Base-by-base conservation (phyloP, 2,888 invertebrate genomes). In the Scelioninae gen. 2 region DNA sequence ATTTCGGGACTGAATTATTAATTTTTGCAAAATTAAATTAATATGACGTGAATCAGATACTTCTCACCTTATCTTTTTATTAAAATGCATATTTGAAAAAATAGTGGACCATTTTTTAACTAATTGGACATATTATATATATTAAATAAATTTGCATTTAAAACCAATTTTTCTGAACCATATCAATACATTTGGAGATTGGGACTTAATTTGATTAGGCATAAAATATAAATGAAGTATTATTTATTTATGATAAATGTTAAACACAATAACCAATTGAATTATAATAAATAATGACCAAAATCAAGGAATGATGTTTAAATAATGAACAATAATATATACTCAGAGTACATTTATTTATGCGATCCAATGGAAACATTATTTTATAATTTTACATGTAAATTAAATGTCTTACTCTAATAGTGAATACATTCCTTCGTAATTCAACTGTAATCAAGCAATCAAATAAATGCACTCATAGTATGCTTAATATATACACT, bases 321-420 rank as follows among this genome's bases (percentile, higher is more conserved):
- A 63, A 70, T 70, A 55, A 58, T 50, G 43, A 63, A 70, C 48
- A 53, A 22, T 61, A 69, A 39, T 50, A 0, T 31, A 72, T 65
- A 60, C 72, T 61, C 60, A 37, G 55, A 72, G 65, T 67, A 67
- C 72, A 72, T 72, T 72, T 72, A 72, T 67, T 72, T 48, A 67
- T 33, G 22, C 31, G 16, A 46, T 43, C 28, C 13, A 16, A 28
- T 63, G 28, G 41, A 64, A 58, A 53, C 58, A 37, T 43, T n/a
- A 63, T 19, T 25, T 55, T 9, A 31, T 35, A 33, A 46, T 39
- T 19, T 43, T 15, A 68, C 6, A n/a, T 33, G 25, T 55, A 65
- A 39, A 65, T 45, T 5, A 48, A n/a, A 57, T 48, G 19, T 18
- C 16, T 50, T 41, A 18, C 57, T 50, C 25, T 22, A 41, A n/a